Evolutionary conservation across 2,888 invertebrate species (phyloP).

Genomic region (Drosophila koepferae): DNA sequence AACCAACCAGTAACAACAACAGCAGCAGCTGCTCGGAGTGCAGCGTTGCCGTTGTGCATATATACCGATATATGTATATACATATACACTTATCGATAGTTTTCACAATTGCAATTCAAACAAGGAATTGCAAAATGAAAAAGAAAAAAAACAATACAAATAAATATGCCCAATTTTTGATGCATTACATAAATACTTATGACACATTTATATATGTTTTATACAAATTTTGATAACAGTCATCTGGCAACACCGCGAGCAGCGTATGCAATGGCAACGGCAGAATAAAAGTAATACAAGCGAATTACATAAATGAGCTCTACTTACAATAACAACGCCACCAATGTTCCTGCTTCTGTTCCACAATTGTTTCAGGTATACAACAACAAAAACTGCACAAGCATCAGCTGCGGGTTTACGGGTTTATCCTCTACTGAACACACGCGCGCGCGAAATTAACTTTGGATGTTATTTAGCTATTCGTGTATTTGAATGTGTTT

Average conservation of each 20-base stretch:
- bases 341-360: conserved; percentile 28
- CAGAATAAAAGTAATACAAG: conserved; percentile 34
- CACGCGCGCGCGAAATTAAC: conserved; percentile 28
- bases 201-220: neutral
- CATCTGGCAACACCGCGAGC: conserved; percentile 59
- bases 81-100: conserved; percentile 54
- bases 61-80: conserved; percentile 38
- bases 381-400: conserved; percentile 12
- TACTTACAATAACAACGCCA: conserved; percentile 68
- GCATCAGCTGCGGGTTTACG: conserved; percentile 43
- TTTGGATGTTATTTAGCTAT: conserved; percentile 5
- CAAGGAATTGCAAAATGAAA: conserved; percentile 1
- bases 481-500: conserved; percentile 30
- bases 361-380: conserved; percentile 21
- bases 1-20: conserved; percentile 34
- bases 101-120: conserved; percentile 10
- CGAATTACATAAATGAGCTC: conserved; percentile 67
- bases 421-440: neutral
- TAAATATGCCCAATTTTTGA: neutral
- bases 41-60: conserved; percentile 60
- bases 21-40: conserved; percentile 59
- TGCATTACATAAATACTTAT: conserved; percentile 13
- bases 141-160: neutral
- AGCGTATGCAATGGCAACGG: conserved; percentile 16
- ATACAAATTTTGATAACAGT: conserved; percentile 6